Evolutionary conservation across 1,140 invertebrate genomes (phyloP), one percentile per base, ranked within the genome.

Genomic region (Ptiloglossa arizonensis): DNA sequence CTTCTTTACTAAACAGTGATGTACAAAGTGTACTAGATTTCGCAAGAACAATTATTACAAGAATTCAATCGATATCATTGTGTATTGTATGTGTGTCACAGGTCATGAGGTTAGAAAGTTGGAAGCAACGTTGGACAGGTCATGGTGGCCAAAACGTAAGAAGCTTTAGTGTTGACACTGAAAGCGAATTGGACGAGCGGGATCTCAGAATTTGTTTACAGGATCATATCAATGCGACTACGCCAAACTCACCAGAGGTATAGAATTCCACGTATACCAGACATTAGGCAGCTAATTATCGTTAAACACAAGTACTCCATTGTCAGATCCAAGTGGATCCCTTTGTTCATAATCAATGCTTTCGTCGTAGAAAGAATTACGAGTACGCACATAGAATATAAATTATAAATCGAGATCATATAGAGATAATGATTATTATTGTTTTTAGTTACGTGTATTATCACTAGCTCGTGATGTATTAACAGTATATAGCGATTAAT

Each of bases 91-190:
- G 54, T 86, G 17, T 86, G 82, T 67, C 62, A 17, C 83, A 95
- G 94, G 93, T 95, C 92, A 94, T 95, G 94, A 95, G 95, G 88
- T 88, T 95, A 91, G 94, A 95, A 85, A 93, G 93, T 60, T 94
- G 94, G 93, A 94, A 94, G 79, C 87, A 93, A 64, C 90, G 90
- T 17, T 90, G 90, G 89, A 90, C 89, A 15, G 90, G 90, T 50
- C 87, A 89, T n/a, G 82, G 86, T 56, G 87, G 83, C 5, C 84
- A 88, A 69, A 85, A 82, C 29, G 75, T 86, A 50, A 86, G 90
- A 70, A 92, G 90, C 70, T 91, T 89, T 62, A 93, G 92, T 59
- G 89, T 93, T 67, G 93, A 94, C 79, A 92, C 92, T 66, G 93
- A 94, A 69, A 93, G 91, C 73, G 93, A 94, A 77, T 80, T 93